These are phyloP conservation scores for Hycleus phaleratus DNA, from an alignment of 1,140 invertebrate genomes.

Conservation along the genomic window DNA sequence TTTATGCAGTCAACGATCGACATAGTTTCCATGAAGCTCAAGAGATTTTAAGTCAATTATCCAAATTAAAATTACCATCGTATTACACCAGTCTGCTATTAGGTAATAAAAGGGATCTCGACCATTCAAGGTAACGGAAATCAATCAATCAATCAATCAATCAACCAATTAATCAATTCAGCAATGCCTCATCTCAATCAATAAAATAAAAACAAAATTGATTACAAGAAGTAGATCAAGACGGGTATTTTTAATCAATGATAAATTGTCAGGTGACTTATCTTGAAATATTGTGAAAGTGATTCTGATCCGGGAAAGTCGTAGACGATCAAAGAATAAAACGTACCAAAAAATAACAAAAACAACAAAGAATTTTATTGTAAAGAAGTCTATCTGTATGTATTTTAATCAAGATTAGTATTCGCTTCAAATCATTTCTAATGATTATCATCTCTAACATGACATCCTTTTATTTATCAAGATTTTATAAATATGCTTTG, in stretches of 20 bases:
- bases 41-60: slow-evolving; percentile 62
- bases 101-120: slow-evolving; percentile 76
- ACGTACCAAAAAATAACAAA: no score
- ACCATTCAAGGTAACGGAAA: slow-evolving; percentile 58
- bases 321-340: no score
- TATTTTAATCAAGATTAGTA: no score
- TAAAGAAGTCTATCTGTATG: no score
- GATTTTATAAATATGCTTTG: no score
- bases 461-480: no score
- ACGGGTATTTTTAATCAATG: no score
- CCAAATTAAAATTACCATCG: slow-evolving; percentile 57
- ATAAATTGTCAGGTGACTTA: no score
- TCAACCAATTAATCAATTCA: not conserved
- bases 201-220: not conserved
- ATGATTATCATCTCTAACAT: no score
- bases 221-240: not conserved
- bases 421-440: no score
- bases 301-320: not conserved
- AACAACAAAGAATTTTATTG: no score
- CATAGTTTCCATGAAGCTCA: slow-evolving; percentile 67
- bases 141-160: no score
- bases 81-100: slow-evolving; percentile 68
- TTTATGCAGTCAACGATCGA: slow-evolving; percentile 73
- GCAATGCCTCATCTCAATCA: not conserved
- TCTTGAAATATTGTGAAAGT: not conserved